These are phyloP conservation scores for Phaenicophaeus curvirostris DNA, from an alignment of 2,797 vertebrate genomes.

Conservation along the genomic window DNA sequence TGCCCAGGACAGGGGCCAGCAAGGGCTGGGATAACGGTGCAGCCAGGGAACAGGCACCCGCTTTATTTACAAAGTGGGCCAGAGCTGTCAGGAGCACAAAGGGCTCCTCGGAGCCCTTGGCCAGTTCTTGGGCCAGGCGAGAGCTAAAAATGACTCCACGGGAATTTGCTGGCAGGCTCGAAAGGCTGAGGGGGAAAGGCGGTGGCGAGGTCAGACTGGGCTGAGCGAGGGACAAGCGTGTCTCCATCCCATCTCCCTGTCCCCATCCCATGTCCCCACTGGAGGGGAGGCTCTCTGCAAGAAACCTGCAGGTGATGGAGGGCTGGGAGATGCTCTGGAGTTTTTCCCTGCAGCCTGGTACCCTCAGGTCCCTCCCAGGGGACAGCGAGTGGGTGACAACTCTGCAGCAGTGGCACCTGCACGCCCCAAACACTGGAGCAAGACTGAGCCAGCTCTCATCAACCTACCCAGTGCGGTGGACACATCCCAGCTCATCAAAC, in stretches of 20 bases:
- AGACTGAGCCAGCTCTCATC: not conserved
- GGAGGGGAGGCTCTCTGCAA: not conserved
- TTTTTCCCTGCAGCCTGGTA: fast-evolving
- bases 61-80: conserved; percentile 42
- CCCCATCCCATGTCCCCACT: not conserved
- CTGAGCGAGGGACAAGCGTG: not conserved
- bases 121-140: not conserved
- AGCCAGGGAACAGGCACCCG: not conserved
- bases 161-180: conserved; percentile 55
- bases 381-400: not conserved
- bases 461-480: not conserved
- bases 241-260: not conserved
- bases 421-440: fast-evolving
- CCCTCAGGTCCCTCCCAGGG: not conserved
- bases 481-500: not conserved
- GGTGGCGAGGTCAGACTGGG: fast-evolving
- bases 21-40: fast-evolving
- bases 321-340: not conserved
- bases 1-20: not conserved
- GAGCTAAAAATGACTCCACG: conserved; percentile 72
- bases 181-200: not conserved
- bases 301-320: fast-evolving
- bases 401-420: fast-evolving
- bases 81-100: conserved; percentile 34
- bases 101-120: conserved; percentile 27